phyloP scores from a whole-genome alignment of 64 coral and sea anemone genomes.

The Stylophora pistillata region DNA sequence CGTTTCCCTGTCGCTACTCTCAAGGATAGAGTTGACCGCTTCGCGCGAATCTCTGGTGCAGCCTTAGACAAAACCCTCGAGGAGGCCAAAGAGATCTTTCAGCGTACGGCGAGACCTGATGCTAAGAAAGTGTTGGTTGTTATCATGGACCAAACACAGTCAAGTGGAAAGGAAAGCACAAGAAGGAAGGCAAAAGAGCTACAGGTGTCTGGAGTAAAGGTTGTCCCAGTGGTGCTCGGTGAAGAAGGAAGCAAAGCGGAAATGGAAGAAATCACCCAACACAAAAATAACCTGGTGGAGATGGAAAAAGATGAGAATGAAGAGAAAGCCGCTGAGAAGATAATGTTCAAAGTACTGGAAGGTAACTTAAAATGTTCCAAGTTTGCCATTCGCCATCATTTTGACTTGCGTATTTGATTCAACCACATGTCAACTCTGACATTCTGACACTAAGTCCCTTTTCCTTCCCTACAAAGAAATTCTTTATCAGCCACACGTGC shows the following conservation, averaged over 20 bases:
- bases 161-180: not conserved
- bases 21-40: not conserved
- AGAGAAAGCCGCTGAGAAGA: constrained; percentile 34
- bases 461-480: no score
- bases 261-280: constrained; percentile 39
- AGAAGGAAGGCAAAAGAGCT: constrained; percentile 12
- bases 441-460: no score
- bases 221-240: constrained; percentile 66
- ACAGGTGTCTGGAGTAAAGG: constrained; percentile 24
- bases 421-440: no score
- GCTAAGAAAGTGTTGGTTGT: constrained; percentile 79
- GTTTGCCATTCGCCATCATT: no score
- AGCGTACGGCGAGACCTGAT: constrained; percentile 51
- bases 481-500: no score
- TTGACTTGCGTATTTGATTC: no score
- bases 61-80: constrained; percentile 52
- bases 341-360: constrained; percentile 35
- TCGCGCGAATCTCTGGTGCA: constrained; percentile 17
- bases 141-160: constrained; percentile 19
- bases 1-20: not conserved
- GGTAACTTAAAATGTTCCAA: constrained; percentile 12
- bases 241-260: constrained; percentile 17
- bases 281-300: constrained; percentile 48
- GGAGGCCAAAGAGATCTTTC: constrained; percentile 53
- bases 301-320: constrained; percentile 34